phyloP scores from a whole-genome alignment of 2,113 vertebrate genomes.

The Kryptolebias marmoratus region DNA sequence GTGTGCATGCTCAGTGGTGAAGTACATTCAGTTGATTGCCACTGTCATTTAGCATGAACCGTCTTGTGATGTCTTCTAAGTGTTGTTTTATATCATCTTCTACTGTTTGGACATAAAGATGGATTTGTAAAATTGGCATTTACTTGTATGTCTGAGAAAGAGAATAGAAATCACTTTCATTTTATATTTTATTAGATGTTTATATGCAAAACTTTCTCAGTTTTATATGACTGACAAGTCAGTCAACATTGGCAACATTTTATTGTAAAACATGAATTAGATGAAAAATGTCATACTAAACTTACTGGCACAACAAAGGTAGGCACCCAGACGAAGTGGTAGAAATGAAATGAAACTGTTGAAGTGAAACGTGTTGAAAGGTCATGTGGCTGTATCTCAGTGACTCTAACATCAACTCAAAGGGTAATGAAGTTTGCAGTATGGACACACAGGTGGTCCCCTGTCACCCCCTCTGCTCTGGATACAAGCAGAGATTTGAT shows the following conservation, averaged over 20 bases:
- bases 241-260: background rate
- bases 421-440: too few species aligned
- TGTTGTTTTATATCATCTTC: slow-evolving; percentile 22
- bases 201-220: background rate
- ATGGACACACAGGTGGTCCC: too few species aligned
- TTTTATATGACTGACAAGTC: background rate
- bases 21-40: background rate
- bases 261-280: too few species aligned
- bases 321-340: too few species aligned
- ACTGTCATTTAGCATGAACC: background rate
- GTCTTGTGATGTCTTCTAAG: slow-evolving; percentile 8
- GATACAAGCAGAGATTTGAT: too few species aligned
- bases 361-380: too few species aligned
- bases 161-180: background rate
- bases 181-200: background rate
- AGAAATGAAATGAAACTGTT: too few species aligned
- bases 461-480: too few species aligned
- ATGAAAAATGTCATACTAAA: background rate
- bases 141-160: background rate
- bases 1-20: background rate
- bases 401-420: too few species aligned
- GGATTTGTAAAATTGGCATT: slow-evolving; percentile 1
- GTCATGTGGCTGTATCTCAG: too few species aligned
- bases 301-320: too few species aligned
- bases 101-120: background rate